Evolutionary conservation across 1,140 invertebrate species (phyloP).

Genomic region (Drosophila saltans): DNA sequence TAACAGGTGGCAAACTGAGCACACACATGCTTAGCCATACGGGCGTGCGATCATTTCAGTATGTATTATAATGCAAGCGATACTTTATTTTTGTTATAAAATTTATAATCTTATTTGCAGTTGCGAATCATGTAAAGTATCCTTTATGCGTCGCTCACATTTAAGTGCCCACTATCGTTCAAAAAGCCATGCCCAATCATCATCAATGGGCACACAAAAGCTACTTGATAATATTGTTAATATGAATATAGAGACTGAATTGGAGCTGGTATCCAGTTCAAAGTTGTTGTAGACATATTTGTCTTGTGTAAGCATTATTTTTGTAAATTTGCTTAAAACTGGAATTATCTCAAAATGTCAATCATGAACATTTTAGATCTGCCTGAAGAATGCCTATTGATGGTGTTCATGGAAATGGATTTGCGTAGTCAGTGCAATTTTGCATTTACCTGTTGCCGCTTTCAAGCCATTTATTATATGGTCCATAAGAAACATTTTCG

Average conservation of each 20-base stretch:
- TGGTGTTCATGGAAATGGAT: slow-evolving; percentile 15
- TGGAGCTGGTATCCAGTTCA: slow-evolving; percentile 9
- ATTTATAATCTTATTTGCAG: slow-evolving; percentile 19
- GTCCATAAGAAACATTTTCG: not conserved
- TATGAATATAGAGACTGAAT: slow-evolving; percentile 49
- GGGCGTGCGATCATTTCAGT: slow-evolving; percentile 87
- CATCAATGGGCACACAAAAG: slow-evolving; percentile 10
- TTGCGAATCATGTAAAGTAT: slow-evolving; percentile 63
- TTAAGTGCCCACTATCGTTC: slow-evolving; percentile 54
- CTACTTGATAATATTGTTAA: slow-evolving; percentile 22
- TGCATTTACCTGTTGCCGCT: slow-evolving; percentile 21
- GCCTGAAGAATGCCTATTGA: slow-evolving; percentile 23
- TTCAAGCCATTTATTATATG: slow-evolving; percentile 16
- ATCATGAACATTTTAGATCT: slow-evolving; percentile 13
- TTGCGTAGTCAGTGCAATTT: slow-evolving; percentile 20
- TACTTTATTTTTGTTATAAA: too few relatives aligned
- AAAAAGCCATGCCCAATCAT: slow-evolving; percentile 49
- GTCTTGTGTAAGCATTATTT: not conserved
- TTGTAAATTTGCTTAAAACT: not conserved
- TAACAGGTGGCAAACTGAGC: slow-evolving; percentile 98
- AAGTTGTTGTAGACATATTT: not conserved
- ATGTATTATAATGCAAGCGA: not conserved
- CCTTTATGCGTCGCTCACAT: slow-evolving; percentile 61
- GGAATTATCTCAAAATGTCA: not conserved
- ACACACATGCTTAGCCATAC: slow-evolving; percentile 99